Conservation (phyloP, 1,140 invertebrate genomes). For the Vanessa atalanta region DNA sequence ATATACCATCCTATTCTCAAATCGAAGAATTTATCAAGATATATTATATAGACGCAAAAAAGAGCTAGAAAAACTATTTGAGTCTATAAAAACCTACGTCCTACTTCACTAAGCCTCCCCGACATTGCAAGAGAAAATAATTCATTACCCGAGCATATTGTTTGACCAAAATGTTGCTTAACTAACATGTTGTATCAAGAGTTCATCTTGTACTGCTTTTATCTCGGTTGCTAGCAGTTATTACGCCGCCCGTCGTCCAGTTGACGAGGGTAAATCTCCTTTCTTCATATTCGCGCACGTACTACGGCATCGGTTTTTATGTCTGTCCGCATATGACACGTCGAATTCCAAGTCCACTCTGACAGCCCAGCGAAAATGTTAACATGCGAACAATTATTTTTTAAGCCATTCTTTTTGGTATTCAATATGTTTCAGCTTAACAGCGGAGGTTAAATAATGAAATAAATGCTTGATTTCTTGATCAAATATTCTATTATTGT, state of each 20-base stretch:
- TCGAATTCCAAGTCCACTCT: conserved; percentile 40
- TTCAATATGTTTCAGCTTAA: background rate
- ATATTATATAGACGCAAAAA: too few relatives aligned
- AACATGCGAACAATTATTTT: conserved; percentile 5
- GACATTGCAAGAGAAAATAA: conserved; percentile 1
- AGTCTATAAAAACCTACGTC: too few relatives aligned
- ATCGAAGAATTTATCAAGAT: too few relatives aligned
- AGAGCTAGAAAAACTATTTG: too few relatives aligned
- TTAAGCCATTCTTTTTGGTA: background rate
- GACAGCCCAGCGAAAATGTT: conserved; percentile 35
- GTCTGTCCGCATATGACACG: conserved; percentile 54
- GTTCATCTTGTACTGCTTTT: conserved; percentile 42
- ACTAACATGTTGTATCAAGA: conserved; percentile 23
- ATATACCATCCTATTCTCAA: too few relatives aligned
- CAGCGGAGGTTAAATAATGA: too few relatives aligned
- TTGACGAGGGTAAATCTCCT: conserved; percentile 67
- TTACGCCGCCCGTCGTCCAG: conserved; percentile 58
- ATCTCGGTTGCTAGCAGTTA: conserved; percentile 64
- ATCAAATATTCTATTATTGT: too few relatives aligned
- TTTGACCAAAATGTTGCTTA: conserved; percentile 3
- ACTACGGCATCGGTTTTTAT: conserved; percentile 66
- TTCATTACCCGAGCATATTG: conserved; percentile 8
- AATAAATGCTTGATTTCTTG: too few relatives aligned
- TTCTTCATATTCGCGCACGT: conserved; percentile 64
- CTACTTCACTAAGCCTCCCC: background rate